These are phyloP conservation scores for Aphelocoma coerulescens DNA, from an alignment of 2,113 vertebrate species.

Conservation along the genomic window DNA sequence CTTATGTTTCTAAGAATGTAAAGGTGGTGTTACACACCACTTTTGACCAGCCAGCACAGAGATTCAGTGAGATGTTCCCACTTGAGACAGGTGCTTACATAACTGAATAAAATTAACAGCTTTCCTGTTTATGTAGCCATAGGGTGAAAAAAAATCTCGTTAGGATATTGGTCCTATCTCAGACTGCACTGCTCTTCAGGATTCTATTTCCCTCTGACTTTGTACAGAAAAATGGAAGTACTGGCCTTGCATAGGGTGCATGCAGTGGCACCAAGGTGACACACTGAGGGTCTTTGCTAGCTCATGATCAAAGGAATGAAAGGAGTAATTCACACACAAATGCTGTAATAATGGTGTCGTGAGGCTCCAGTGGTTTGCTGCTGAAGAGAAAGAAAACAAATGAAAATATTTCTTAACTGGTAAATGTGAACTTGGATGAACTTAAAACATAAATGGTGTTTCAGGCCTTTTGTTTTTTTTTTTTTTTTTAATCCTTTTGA, in stretches of 20 bases:
- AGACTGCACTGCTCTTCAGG: not conserved
- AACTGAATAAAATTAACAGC: not conserved
- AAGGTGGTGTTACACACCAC: not conserved
- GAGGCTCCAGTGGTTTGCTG: not conserved
- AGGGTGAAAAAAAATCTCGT: not conserved
- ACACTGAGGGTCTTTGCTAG: not conserved
- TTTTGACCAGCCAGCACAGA: not conserved
- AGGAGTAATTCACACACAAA: not conserved
- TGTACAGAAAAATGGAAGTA: not conserved
- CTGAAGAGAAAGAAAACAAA: not conserved
- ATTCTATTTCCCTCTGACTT: not conserved
- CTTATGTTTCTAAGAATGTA: not conserved
- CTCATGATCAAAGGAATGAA: not conserved
- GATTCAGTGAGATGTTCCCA: not conserved
- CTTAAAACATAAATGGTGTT: not conserved
- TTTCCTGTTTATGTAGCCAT: not conserved
- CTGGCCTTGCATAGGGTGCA: not conserved
- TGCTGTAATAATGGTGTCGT: not conserved
- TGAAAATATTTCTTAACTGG: not conserved
- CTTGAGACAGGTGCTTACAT: not conserved
- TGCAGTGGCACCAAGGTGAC: not conserved
- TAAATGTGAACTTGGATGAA: not conserved
- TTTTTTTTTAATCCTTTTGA: not conserved
- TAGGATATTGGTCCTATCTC: not conserved
- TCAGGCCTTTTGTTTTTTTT: not conserved